Base-by-base conservation (phyloP, 2,113 vertebrate genomes). In the Sturnus vulgaris region DNA sequence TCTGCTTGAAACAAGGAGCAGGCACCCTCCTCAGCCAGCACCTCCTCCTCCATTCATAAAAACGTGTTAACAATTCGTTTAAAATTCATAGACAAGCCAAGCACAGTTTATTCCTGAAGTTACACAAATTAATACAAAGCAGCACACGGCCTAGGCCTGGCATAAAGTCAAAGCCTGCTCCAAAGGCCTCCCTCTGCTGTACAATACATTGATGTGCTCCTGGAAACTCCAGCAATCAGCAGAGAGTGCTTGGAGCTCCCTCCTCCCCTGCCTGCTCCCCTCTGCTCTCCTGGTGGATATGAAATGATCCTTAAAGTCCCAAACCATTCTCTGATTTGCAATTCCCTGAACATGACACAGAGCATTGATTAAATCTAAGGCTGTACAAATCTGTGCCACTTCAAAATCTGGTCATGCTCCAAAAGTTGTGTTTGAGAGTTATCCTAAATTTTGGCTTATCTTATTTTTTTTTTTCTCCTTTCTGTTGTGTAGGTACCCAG, bases 61-160 rank as follows among this genome's bases (percentile, higher is more conserved):
- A 97, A 97, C 4, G 86, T 95, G 96, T 97, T 96, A 97, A 97
- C 96, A 97, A 97, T 97, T 96, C 72, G 40, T 91, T 97, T 97
- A 96, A 96, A 96, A 95, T 94, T 86, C 95, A 93, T 71, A 68
- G 40, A 66, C 83, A 81, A 95, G 96, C 91, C 96, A 93, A 90
- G 80, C 80, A 44, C 72, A 60, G 94, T 88, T 95, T 78, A 93
- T 83, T 94, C 92, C 75, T n/a, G 68, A 93, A 88, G 71, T 88
- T 59, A 59, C 80, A 86, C 80, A 59, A 91, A 97, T 96, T 95
- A 95, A 94, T 92, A 94, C 88, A 88, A 92, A 96, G 95, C 96
- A 96, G 96, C 88, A 52, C 80, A 31, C 17, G 82, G 82, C 94
- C 86, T 37, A 3, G 56, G 80, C 73, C 92, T 97, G 95, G 94